Base-by-base conservation (phyloP, 2,888 invertebrate genomes). In the Koerneria pararmatus region DNA sequence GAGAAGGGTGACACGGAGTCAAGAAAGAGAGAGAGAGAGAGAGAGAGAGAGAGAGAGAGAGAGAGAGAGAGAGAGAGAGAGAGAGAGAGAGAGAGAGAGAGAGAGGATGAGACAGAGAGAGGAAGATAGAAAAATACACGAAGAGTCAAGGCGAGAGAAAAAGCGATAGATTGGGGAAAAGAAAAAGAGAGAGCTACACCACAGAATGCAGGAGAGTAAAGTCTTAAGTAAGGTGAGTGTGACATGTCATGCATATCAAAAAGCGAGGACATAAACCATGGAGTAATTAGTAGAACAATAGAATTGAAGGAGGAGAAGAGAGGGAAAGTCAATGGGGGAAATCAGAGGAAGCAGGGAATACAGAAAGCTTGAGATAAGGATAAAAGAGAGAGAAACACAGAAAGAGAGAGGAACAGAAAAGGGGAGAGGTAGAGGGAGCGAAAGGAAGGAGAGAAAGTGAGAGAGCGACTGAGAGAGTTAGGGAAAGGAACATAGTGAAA, bases 51-150 rank as follows among this genome's bases (percentile, higher is more conserved):
- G 46, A 41, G 46, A 41, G 46, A 41, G 46, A 41, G 46, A 15
- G 46, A 41, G 46, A 11, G 46, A 41, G 46, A 41, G 46, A 41
- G n/a, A 41, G 46, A 41, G 46, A 41, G 46, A n/a, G n/a, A n/a
- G n/a, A n/a, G n/a, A n/a, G n/a, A n/a, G n/a, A n/a, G n/a, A n/a
- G n/a, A n/a, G n/a, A n/a, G n/a, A n/a, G n/a, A n/a, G n/a, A n/a
- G n/a, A n/a, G n/a, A n/a, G n/a, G n/a, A n/a, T n/a, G n/a, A n/a
- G n/a, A n/a, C n/a, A n/a, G n/a, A n/a, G n/a, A n/a, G n/a, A n/a
- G n/a, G n/a, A n/a, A n/a, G n/a, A n/a, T n/a, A n/a, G n/a, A n/a
- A n/a, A n/a, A n/a, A n/a, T n/a, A n/a, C n/a, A n/a, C n/a, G n/a
- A n/a, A n/a, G n/a, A n/a, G n/a, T n/a, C n/a, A n/a, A n/a, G n/a